These are phyloP conservation scores for Pectinophora gossypiella DNA, from an alignment of 1,140 invertebrate genomes.

Conservation along the genomic window DNA sequence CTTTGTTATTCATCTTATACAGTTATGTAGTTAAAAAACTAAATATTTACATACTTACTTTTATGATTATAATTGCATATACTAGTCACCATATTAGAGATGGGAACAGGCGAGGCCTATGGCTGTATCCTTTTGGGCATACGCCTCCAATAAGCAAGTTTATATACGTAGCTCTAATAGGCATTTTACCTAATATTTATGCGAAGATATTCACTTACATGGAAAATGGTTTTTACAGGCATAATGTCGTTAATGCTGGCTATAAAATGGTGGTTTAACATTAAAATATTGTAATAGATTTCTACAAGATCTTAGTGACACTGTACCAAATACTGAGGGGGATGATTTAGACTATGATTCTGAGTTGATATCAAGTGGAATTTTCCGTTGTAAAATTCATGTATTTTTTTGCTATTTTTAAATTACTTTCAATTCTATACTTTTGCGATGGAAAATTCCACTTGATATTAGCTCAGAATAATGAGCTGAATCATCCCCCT, in stretches of 20 bases:
- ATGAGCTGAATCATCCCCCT: too few species aligned
- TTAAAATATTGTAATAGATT: conserved; percentile 23
- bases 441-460: too few species aligned
- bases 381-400: too few species aligned
- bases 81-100: not conserved
- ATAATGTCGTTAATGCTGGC: not conserved
- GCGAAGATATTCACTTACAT: not conserved
- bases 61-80: conserved; percentile 30
- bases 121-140: not conserved
- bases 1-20: conserved; percentile 15
- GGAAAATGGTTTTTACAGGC: not conserved
- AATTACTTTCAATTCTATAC: too few species aligned
- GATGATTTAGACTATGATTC: too few species aligned
- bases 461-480: too few species aligned
- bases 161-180: not conserved
- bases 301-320: not conserved
- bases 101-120: not conserved
- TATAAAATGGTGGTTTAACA: conserved; percentile 27
- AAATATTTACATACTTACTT: conserved; percentile 40
- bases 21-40: conserved; percentile 37
- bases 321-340: too few species aligned
- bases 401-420: too few species aligned
- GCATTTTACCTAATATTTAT: not conserved
- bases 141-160: not conserved
- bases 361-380: too few species aligned